Evolutionary conservation across 1,140 invertebrate species (phyloP), one percentile per base, ranked within the genome.

Genomic region (Papilio helenus): DNA sequence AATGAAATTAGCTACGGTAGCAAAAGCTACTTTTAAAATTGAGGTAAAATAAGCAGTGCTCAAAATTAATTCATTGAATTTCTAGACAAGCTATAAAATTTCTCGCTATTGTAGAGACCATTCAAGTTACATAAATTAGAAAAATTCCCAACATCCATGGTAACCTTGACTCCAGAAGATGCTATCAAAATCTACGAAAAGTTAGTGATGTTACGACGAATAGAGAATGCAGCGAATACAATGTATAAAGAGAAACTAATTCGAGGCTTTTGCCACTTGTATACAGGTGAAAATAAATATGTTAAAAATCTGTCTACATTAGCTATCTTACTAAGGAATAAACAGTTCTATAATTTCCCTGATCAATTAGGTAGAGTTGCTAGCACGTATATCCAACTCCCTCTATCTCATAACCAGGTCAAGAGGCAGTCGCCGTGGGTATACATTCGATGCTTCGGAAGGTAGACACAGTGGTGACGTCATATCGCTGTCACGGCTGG

Each of bases 401-500:
- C 77, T 83, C 18, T 20, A 20, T n/a, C 8, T 20, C 18, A 16
- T 68, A 68, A 68, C 14, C 61, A 95, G 90, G 95, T n/a, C 93
- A 98, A 96, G 98, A 99, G 96, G 97, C 97, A 0, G 95, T 96
- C 76, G 96, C 96, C 7, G 98, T 99, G 73, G 99, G 99, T 51
- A 99, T 99, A 96, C 96, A 97, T 86, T 96, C 97, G 16, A 96
- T 97, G 0, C 96, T 99, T 92, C 96, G 97, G 2, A 95, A 96
- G 9, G 96, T 97, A 55, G 99, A 99, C 94, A 96, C 97, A 2
- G 96, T 99, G 3, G 99, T 99, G 73, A 99, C 99, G n/a, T 98
- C 99, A 0, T 99, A 99, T 94, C 96, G 99, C 84, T 98, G 98
- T 82, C 99, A 99, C 89, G 99, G 98, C 51, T 99, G 98, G 98